Conservation (phyloP, 1,140 invertebrate species). For the Heliothis subflexa region DNA sequence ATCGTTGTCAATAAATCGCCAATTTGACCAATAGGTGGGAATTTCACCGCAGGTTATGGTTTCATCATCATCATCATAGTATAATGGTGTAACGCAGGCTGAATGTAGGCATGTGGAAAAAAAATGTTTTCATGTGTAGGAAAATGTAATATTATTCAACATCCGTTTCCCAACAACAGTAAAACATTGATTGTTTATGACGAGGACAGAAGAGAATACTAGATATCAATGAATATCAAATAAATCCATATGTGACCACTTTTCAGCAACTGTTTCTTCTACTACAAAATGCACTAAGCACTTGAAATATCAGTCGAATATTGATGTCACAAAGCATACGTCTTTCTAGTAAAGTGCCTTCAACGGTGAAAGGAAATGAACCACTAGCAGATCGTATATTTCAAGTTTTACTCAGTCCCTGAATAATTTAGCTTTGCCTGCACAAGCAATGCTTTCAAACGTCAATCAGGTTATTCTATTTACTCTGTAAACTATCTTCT, state of each 20-base stretch:
- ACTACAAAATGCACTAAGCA: conserved; percentile 23
- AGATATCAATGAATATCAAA: conserved; percentile 2
- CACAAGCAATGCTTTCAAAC: background rate
- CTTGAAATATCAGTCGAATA: conserved; percentile 34
- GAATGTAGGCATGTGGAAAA: no score
- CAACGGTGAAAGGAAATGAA: conserved; percentile 12
- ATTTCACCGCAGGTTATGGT: no score
- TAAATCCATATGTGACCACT: background rate
- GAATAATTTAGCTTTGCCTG: conserved; percentile 18
- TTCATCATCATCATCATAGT: no score
- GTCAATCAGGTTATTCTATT: background rate
- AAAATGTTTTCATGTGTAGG: no score
- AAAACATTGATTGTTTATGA: background rate
- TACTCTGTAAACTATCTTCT: no score
- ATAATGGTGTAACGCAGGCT: no score
- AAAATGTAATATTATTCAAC: no score
- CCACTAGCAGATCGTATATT: conserved; percentile 2
- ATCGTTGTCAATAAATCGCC: no score
- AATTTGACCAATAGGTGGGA: no score
- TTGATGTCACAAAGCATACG: conserved; percentile 16
- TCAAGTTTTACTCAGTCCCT: conserved; percentile 11
- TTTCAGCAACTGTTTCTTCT: no score
- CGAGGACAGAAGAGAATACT: background rate
- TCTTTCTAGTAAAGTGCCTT: conserved; percentile 25
- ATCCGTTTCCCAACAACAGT: no score